Evolutionary conservation across 2,797 vertebrate species (phyloP).

Genomic region (Sebastes minor): DNA sequence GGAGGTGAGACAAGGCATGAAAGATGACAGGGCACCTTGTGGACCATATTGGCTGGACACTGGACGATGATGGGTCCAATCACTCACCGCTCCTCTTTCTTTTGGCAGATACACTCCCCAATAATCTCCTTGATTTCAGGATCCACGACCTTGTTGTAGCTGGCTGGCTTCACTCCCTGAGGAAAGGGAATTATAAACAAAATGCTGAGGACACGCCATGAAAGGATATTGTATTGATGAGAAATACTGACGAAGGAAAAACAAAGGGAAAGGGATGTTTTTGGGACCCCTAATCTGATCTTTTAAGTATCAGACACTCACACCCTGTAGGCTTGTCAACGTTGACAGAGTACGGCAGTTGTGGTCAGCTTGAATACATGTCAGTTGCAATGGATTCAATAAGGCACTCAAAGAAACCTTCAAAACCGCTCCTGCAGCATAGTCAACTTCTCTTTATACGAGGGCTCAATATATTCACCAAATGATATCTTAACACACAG

Average conservation of each 20-base stretch:
- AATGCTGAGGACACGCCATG: constrained; percentile 13
- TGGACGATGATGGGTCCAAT: constrained; percentile 20
- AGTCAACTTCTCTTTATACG: not conserved
- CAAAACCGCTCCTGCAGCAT: not conserved
- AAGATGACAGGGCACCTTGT: constrained; percentile 49
- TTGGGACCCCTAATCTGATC: not conserved
- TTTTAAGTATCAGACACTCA: not conserved
- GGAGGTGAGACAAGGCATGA: constrained; percentile 20
- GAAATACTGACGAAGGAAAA: constrained; percentile 13
- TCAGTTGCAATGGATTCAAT: not conserved
- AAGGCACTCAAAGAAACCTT: not conserved
- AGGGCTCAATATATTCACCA: not conserved
- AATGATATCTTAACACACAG: not conserved
- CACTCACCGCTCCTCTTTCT: constrained; percentile 97
- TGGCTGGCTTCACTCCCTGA: constrained; percentile 98
- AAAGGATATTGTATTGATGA: constrained; percentile 2
- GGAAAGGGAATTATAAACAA: constrained; percentile 48
- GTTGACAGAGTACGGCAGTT: not conserved
- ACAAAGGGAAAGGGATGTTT: not conserved
- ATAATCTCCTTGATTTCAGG: constrained; percentile 99
- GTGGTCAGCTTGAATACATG: not conserved
- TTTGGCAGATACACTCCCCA: constrained; percentile 98
- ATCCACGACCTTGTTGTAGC: constrained; percentile 96
- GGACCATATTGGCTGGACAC: constrained; percentile 12
- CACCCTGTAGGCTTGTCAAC: not conserved